Evolutionary conservation across 2,113 vertebrate species (phyloP), one percentile per base, ranked within the genome.

Genomic region (Amazona vittata): DNA sequence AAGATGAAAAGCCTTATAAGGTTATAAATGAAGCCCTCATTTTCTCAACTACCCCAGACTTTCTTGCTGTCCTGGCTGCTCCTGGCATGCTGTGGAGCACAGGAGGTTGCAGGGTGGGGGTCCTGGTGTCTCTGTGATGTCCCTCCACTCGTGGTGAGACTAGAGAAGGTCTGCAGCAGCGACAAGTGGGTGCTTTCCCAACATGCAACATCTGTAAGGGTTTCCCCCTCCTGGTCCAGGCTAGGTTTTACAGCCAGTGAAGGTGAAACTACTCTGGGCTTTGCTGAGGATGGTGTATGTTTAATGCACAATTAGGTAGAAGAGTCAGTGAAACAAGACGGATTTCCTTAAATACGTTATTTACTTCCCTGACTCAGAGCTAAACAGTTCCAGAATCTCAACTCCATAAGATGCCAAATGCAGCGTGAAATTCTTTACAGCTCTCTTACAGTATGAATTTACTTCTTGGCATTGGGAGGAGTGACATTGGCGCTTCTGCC

Each of bases 381-480:
- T 59, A 78, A 91, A 77, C 41, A 24, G 50, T 86, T 84, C 81
- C 86, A 70, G 41, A 74, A 69, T 90, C 53, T 92, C 60, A 77
- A 46, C 21, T 35, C 37, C 21, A 10, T 35, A 89, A 63, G 46
- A 70, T 46, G 71, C 25, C 46, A 86, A 90, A 90, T 37, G 53
- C 50, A 57, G 85, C 2, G 1, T 93, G 88, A 96, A 94, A 92
- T 90, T 80, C 55, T 92, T 94, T 73, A 69, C 26, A 37, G 46
- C 2, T 90, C 17, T 74, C 73, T 93, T 67, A 37, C 2, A 1
- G 47, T 43, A 39, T 12, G n/a, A 86, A 78, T 86, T 83, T 89
- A 80, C 50, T 65, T 86, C 63, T 55, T 67, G 49, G 71, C 3
- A 1, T 41, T 33, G 19, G 55, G 60, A 69, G 28, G 37, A 93